Percentiles rank a stretch among this genome's conserved stretches.
phyloP scores from a whole-genome alignment of 2,888 invertebrate species.

The Dasysyrphus albostriatus region DNA sequence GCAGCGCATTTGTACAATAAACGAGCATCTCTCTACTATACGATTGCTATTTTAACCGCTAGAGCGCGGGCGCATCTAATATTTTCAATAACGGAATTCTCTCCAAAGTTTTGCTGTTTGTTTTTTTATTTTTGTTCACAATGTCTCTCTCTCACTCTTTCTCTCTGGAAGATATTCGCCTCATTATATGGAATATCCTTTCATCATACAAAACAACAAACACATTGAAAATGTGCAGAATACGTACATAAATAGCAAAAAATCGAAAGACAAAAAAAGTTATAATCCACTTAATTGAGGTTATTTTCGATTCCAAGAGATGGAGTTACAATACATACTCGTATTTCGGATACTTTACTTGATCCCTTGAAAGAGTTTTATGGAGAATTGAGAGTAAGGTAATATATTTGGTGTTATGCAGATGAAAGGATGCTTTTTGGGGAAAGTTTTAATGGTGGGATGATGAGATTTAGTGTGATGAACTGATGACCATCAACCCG shows the following conservation, averaged over 20 bases:
- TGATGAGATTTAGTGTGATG: slow-evolving; percentile 44
- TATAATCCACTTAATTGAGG: slow-evolving; percentile 51
- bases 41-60: background rate
- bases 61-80: slow-evolving; percentile 58
- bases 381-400: background rate
- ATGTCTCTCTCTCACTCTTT: slow-evolving; percentile 1
- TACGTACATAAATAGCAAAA: background rate
- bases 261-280: background rate
- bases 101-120: slow-evolving; percentile 15
- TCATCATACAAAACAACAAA: background rate
- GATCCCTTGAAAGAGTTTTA: background rate
- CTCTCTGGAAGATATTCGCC: background rate
- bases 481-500: slow-evolving; percentile 6
- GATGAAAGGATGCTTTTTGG: slow-evolving; percentile 22
- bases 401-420: background rate
- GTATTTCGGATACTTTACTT: background rate
- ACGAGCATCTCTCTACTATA: slow-evolving; percentile 15
- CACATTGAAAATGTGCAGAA: background rate
- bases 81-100: slow-evolving; percentile 30
- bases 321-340: background rate
- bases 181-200: slow-evolving; percentile 9
- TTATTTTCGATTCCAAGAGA: slow-evolving; percentile 16
- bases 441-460: slow-evolving; percentile 40
- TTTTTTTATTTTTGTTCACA: background rate
- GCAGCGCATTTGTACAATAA: slow-evolving; percentile 40